Evolutionary conservation across 2,888 invertebrate genomes (phyloP).

Genomic region (Yponomeuta evonymella): DNA sequence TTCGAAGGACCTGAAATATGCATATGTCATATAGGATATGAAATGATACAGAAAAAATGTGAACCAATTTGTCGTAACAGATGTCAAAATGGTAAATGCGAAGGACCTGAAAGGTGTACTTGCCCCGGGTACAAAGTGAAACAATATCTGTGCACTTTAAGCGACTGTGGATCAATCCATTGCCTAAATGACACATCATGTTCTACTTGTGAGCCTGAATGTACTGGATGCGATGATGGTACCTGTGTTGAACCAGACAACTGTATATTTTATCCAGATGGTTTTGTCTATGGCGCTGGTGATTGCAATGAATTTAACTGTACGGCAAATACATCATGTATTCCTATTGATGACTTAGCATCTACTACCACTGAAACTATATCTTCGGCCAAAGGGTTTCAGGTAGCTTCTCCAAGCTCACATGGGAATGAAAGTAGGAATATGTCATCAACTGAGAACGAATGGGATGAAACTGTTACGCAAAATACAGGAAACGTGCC

Average conservation of each 20-base stretch:
- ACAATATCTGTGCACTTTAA: background rate
- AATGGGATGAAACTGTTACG: no score
- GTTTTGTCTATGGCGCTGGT: conserved; percentile 14
- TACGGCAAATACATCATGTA: background rate
- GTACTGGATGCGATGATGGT: conserved; percentile 21
- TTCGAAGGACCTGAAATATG: background rate
- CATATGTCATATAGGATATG: conserved; percentile 16
- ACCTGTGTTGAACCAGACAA: conserved; percentile 23
- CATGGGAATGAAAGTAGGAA: background rate
- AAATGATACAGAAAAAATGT: conserved; percentile 17
- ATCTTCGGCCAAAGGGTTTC: background rate
- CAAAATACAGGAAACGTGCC: no score
- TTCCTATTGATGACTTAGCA: background rate
- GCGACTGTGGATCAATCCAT: background rate
- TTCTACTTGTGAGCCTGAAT: conserved; percentile 12
- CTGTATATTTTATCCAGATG: conserved; percentile 24
- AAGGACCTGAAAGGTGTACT: background rate
- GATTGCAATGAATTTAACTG: conserved; percentile 26
- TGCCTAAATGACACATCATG: background rate
- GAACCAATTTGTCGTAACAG: no score
- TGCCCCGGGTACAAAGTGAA: conserved; percentile 22
- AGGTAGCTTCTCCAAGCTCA: background rate
- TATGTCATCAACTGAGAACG: no score
- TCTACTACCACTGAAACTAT: background rate
- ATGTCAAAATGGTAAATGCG: background rate